Evolutionary conservation across 1,140 invertebrate species (phyloP), one percentile per base, ranked within the genome.

Genomic region (Diabrotica virgifera): DNA sequence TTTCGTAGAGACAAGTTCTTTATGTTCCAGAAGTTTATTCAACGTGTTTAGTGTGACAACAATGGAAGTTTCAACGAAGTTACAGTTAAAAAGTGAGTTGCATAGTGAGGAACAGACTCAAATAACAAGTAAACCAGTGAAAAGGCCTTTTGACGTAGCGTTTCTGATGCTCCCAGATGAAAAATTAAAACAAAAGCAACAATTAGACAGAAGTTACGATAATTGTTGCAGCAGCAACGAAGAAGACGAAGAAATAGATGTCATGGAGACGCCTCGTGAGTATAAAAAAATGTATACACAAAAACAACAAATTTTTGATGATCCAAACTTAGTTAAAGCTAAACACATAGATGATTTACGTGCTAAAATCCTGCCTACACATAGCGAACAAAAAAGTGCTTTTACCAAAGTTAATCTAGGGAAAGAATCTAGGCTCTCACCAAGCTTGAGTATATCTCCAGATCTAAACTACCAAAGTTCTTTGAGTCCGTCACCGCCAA

Each of bases 121-220:
- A 52, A 70, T 75, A 4, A 14, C 70, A 8, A 58, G 60, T 13
- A 76, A 74, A 61, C 65, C 72, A 36, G 79, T 84, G 14, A 94
- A 94, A 71, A 80, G 92, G 11, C 90, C 91, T 9, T 94, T 94
- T 71, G 92, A 95, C 74, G 92, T 95, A 0, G 92, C 92, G 2
- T 94, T 94, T 67, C 79, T 95, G 5, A 92, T 94, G 80, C 89
- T 91, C 72, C 91, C 91, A 3, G 91, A 93, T 69, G 91, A 93
- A 59, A 90, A 91, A 72, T 75, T 89, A 52, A 85, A 87, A 46
- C 84, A 87, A 56, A 87, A 89, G 70, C 85, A 88, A 70, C 83
- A 76, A 58, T 36, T 73, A 13, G 13, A 56, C 5, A 74, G 66
- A 53, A 69, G 58, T 38, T 69, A 66, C 46, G 70, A 70, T n/a